Conservation (phyloP, 2,888 invertebrate genomes). For the Trileptium ribeirensis region DNA sequence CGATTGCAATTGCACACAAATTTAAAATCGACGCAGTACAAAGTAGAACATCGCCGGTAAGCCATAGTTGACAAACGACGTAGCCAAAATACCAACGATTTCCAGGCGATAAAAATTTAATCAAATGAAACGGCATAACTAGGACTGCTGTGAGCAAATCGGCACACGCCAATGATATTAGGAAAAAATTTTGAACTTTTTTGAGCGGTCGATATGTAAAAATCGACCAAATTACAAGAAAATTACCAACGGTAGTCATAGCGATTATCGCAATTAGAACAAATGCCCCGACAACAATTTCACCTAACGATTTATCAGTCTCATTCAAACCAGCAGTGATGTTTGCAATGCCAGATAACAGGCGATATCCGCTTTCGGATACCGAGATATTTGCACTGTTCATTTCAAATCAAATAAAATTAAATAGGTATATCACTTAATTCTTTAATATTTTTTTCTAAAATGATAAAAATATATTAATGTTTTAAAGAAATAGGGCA, state of each 20-base stretch:
- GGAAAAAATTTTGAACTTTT: slow-evolving; percentile 91
- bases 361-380: no score
- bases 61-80: slow-evolving; percentile 85
- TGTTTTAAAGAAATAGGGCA: no score
- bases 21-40: slow-evolving; percentile 87
- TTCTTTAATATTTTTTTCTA: no score
- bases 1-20: slow-evolving; percentile 75
- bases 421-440: no score
- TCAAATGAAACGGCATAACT: slow-evolving; percentile 77
- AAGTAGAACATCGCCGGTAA: slow-evolving; percentile 87
- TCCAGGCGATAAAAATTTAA: slow-evolving; percentile 72
- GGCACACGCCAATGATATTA: slow-evolving; percentile 85
- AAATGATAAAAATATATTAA: no score
- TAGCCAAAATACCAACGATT: slow-evolving; percentile 75
- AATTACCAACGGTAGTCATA: slow-evolving; percentile 81
- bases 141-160: slow-evolving; percentile 59
- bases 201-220: slow-evolving; percentile 85
- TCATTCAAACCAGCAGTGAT: no score
- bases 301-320: no score
- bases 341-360: no score
- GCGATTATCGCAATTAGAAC: background rate
- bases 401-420: no score
- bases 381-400: no score
- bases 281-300: background rate
- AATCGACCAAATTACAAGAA: slow-evolving; percentile 83